Evolutionary conservation across 1,140 invertebrate genomes (phyloP).

Genomic region (Meloidogyne hapla): DNA sequence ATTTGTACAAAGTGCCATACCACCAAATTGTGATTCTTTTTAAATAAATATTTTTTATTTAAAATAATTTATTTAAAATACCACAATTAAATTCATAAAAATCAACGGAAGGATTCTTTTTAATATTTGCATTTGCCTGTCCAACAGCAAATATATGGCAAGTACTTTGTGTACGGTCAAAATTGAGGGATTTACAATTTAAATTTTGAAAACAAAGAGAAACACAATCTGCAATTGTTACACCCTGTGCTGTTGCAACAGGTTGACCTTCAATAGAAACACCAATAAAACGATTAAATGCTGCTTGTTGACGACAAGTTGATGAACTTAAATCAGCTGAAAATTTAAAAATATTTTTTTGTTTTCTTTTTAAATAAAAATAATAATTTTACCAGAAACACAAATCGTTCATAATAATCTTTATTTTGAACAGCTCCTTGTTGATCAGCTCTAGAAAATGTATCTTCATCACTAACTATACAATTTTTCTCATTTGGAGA

Average conservation of each 20-base stretch:
- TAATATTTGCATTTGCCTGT: conserved; percentile 57
- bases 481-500: conserved; percentile 62
- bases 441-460: conserved; percentile 63
- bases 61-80: conserved; percentile 31
- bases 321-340: conserved; percentile 62
- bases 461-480: conserved; percentile 63
- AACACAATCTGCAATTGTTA: conserved; percentile 63
- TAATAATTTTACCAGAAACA: conserved; percentile 64
- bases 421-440: conserved; percentile 60
- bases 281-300: conserved; percentile 63
- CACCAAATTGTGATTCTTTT: conserved; percentile 63
- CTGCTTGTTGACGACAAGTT: conserved; percentile 63
- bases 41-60: not conserved
- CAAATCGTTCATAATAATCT: conserved; percentile 64
- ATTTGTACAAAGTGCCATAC: conserved; percentile 64
- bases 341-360: not conserved
- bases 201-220: conserved; percentile 64
- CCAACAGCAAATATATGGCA: conserved; percentile 63
- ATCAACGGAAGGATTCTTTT: conserved; percentile 60
- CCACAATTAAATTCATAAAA: conserved; percentile 64
- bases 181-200: conserved; percentile 64
- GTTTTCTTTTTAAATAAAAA: conserved; percentile 15
- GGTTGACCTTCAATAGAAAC: conserved; percentile 60
- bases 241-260: conserved; percentile 62
- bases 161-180: conserved; percentile 62